Conservation (phyloP, 1,140 invertebrate species). For the Brachionus calyciflorus region DNA sequence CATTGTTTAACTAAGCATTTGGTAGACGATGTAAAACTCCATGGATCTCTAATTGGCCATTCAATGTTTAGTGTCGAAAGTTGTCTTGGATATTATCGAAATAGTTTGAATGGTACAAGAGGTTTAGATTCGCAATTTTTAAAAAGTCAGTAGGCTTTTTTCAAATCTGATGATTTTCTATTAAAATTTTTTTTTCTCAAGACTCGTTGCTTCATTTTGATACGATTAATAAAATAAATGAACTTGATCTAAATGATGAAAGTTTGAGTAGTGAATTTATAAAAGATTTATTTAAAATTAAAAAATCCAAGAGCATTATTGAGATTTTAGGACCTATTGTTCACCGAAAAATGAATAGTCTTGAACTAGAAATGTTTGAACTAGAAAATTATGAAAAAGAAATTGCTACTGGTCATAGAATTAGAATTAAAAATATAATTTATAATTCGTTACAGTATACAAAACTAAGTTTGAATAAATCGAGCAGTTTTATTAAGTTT, state of each 20-base stretch:
- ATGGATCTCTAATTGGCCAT: conserved; percentile 1
- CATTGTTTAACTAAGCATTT: conserved; percentile 29
- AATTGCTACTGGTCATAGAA: not conserved
- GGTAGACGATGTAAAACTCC: not conserved
- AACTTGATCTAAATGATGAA: not conserved
- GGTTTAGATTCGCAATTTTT: not conserved
- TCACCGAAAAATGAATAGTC: not conserved
- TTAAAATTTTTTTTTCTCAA: not conserved
- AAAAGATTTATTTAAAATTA: not conserved
- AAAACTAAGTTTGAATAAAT: conserved; percentile 5
- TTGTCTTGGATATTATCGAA: conserved; percentile 3
- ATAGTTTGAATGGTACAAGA: not conserved
- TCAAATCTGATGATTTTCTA: not conserved
- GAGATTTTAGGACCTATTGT: not conserved
- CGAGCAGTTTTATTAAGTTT: conserved; percentile 11
- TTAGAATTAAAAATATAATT: conserved; percentile 14
- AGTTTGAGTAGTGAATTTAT: not conserved
- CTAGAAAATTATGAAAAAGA: not conserved
- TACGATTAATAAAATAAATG: not conserved
- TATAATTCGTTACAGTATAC: not conserved
- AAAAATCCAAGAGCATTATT: not conserved
- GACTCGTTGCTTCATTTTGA: conserved; percentile 8
- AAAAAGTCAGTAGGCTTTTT: not conserved
- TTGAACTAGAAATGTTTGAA: conserved; percentile 4
- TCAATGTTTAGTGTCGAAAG: conserved; percentile 18